A percentile compares a stretch with the other conserved stretches of the same genome.
phyloP scores from a whole-genome alignment of 2,888 invertebrate species.

The Cantharis nigra region DNA sequence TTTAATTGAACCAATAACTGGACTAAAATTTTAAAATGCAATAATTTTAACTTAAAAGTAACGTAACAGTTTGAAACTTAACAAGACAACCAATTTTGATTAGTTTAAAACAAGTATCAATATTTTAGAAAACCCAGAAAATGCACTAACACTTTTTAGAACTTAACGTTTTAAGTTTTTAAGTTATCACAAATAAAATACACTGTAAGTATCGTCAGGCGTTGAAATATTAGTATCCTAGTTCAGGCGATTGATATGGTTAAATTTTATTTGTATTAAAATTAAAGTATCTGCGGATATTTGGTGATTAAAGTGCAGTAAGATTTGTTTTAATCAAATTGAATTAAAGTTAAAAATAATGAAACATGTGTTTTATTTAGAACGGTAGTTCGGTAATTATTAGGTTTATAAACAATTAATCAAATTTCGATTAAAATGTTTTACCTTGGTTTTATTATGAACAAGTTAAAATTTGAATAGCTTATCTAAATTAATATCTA shows the following conservation, averaged over 20 bases:
- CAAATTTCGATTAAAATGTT: constrained; percentile 28
- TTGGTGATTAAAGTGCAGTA: background rate
- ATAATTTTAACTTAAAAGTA: background rate
- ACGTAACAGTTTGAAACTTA: no score
- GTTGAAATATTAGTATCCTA: no score
- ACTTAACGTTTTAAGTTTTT: no score
- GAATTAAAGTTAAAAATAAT: background rate
- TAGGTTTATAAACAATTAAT: constrained; percentile 19
- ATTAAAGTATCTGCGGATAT: no score
- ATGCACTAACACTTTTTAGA: no score
- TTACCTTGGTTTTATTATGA: constrained; percentile 11
- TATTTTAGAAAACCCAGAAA: no score
- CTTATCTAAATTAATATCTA: constrained; percentile 33
- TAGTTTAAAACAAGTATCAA: no score
- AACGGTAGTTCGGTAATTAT: constrained; percentile 25
- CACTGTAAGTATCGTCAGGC: no score
- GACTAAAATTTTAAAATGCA: background rate
- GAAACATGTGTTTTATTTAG: constrained; percentile 4
- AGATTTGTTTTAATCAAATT: background rate
- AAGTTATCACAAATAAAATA: no score
- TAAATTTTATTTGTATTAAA: no score
- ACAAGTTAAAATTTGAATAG: constrained; percentile 29
- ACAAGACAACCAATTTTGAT: no score
- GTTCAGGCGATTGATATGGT: no score
- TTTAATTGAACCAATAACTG: background rate